Conservation (phyloP, 2,113 vertebrate species). For the Corythornis cristatus region DNA sequence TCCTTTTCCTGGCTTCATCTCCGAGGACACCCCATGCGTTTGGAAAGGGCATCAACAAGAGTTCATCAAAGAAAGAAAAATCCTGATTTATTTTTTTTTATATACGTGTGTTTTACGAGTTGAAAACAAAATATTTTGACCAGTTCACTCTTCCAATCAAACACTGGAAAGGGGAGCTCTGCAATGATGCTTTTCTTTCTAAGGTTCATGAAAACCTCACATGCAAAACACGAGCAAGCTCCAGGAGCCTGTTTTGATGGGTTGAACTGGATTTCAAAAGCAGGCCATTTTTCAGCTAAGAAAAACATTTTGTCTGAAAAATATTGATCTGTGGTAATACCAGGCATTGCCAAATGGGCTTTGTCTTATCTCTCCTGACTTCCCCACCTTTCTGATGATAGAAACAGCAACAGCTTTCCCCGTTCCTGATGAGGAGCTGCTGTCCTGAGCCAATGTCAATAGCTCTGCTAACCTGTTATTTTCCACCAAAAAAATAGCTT, state of each 20-base stretch:
- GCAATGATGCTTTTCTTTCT: neutral
- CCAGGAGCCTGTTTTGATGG: neutral
- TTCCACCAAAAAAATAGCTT: neutral
- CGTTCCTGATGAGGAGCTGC: neutral
- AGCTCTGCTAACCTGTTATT: neutral
- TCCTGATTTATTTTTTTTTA: accelerated
- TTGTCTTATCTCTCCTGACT: slow-evolving; percentile 48
- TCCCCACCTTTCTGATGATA: slow-evolving; percentile 14
- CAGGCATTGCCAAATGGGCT: neutral
- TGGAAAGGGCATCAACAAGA: neutral
- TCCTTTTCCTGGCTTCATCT: neutral
- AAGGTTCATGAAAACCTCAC: neutral
- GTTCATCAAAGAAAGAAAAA: neutral
- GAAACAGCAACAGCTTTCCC: slow-evolving; percentile 30
- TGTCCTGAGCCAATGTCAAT: slow-evolving; percentile 55
- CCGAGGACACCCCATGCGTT: neutral
- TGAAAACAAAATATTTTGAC: neutral
- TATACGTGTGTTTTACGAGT: neutral
- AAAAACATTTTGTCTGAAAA: slow-evolving; percentile 20
- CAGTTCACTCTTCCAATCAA: neutral
- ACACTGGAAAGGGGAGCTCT: too few species aligned
- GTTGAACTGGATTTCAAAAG: neutral
- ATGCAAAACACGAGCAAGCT: neutral
- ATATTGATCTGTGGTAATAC: slow-evolving; percentile 18
- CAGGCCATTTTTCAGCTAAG: neutral